Evolutionary conservation across 2,888 invertebrate genomes (phyloP), one percentile per base, ranked within the genome.

Genomic region (Resseliella maxima): DNA sequence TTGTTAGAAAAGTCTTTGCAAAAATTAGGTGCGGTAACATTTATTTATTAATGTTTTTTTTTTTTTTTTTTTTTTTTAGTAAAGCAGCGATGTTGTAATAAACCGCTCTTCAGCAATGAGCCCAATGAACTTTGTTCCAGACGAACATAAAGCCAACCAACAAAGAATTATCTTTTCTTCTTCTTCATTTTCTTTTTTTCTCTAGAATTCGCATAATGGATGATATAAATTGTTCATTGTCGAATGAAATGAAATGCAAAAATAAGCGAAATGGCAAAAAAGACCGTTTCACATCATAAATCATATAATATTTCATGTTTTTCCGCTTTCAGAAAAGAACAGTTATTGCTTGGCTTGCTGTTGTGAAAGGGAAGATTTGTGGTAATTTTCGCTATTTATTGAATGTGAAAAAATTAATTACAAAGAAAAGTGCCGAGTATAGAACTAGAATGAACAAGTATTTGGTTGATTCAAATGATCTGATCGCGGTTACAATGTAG

Each of bases 41-140:
- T 24, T 59, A 59, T 59, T 24, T 24, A 59, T 59, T 59, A 1
- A 3, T 8, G 1, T 5, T 2, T 59, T n/a, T 59, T 59, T 59
- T 5, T 59, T 59, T n/a, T 24, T 8, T 2, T 5, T 2, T 59
- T n/a, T 59, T 59, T 59, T 5, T 59, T 24, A 24, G 24, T n/a
- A 6, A 27, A n/a, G 12, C 24, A 12, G 5, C 59, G 59, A 59
- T 59, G 59, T 59, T 24, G 59, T 59, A 24, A 59, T 59, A 24
- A 59, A 59, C 59, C 59, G 59, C 59, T 59, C 59, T 59, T 50
- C 12, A 12, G 41, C 41, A 41, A 59, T 3, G 27, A 59, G 59
- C 50, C 50, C 50, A 59, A 59, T 59, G 59, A 59, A 59, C 59
- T 59, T 59, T 59, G 24, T 59, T 59, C 59, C 59, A 59, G 59